Evolutionary conservation across 2,888 invertebrate genomes (phyloP).

Genomic region (Macrostomum cliftonense): DNA sequence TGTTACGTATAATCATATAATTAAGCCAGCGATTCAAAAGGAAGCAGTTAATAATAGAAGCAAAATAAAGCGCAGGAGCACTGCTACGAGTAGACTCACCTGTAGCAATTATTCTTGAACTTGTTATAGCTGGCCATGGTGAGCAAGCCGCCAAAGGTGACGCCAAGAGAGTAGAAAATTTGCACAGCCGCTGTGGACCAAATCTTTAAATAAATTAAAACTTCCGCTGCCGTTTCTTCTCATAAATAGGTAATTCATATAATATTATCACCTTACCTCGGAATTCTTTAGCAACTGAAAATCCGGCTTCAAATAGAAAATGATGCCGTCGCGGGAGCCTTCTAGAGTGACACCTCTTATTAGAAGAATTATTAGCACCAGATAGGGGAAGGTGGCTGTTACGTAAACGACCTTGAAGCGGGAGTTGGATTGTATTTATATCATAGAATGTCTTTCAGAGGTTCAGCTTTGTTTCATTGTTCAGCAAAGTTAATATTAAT

Average conservation of each 20-base stretch:
- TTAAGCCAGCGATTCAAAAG: too few relatives aligned
- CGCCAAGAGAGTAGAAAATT: slow-evolving; percentile 2
- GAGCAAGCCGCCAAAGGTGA: not conserved
- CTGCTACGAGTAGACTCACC: too few relatives aligned
- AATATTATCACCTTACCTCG: too few relatives aligned
- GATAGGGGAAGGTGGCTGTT: slow-evolving; percentile 8
- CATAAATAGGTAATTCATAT: too few relatives aligned
- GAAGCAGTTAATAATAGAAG: too few relatives aligned
- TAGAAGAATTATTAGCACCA: slow-evolving; percentile 5
- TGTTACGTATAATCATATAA: too few relatives aligned
- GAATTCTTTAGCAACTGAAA: slow-evolving; percentile 1
- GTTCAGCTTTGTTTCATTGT: too few relatives aligned
- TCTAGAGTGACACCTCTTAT: not conserved
- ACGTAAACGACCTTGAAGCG: slow-evolving; percentile 10
- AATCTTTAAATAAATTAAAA: not conserved
- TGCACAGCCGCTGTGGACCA: slow-evolving; percentile 4
- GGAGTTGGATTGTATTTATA: too few relatives aligned
- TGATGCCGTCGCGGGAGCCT: not conserved
- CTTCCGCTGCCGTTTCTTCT: too few relatives aligned
- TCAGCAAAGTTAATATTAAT: too few relatives aligned
- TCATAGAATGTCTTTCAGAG: too few relatives aligned
- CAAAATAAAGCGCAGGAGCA: too few relatives aligned
- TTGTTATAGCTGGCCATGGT: slow-evolving; percentile 5
- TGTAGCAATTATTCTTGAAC: slow-evolving; percentile 1
- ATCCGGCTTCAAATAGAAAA: slow-evolving; percentile 7